Conservation (phyloP, 92 coral and sea anemone species). For the Epizoanthus ramosus region DNA sequence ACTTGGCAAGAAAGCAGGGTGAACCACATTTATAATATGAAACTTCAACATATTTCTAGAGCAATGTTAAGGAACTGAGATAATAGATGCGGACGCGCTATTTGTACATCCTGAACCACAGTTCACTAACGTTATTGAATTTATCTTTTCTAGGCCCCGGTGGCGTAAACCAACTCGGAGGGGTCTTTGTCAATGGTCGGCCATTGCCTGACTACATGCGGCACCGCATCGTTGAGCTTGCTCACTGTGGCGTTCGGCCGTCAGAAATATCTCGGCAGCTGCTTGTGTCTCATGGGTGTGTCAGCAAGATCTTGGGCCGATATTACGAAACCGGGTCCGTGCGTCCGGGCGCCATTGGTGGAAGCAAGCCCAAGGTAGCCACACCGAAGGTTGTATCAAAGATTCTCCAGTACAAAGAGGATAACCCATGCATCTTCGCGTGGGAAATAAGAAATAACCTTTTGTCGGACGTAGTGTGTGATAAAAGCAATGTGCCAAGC, state of each 20-base stretch:
- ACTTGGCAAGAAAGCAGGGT: no score
- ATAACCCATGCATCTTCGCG: constrained; percentile 97
- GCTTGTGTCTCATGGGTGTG: constrained; percentile 99
- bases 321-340: constrained; percentile 99
- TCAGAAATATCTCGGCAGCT: constrained; percentile 99
- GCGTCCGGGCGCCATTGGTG: constrained; percentile 98
- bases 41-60: no score
- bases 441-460: constrained; percentile 98
- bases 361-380: constrained; percentile 97
- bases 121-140: no score
- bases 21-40: no score
- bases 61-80: no score
- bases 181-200: constrained; percentile 99
- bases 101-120: no score
- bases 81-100: no score
- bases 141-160: constrained; percentile 82
- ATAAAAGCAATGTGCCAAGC: constrained; percentile 94
- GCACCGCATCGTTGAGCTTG: constrained; percentile 98
- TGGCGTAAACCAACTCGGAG: constrained; percentile 99
- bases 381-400: constrained; percentile 95
- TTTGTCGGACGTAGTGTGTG: constrained; percentile 89
- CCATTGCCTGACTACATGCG: constrained; percentile 99
- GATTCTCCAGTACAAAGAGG: constrained; percentile 92
- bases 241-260: constrained; percentile 99
- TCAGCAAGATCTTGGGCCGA: constrained; percentile 97